Evolutionary conservation across 1,140 invertebrate species (phyloP).

Genomic region (Forficula auricularia): DNA sequence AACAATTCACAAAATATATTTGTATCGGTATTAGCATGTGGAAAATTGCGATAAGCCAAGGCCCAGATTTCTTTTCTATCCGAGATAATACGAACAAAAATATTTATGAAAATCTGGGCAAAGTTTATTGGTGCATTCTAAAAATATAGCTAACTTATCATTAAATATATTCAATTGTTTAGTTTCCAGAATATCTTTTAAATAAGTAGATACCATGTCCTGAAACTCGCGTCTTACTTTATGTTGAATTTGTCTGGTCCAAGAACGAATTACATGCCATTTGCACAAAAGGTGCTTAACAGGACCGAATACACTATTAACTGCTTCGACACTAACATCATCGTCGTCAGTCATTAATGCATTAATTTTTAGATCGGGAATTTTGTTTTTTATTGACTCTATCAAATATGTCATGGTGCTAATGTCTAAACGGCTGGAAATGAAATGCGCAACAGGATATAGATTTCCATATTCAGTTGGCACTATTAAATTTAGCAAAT

Average conservation of each 20-base stretch:
- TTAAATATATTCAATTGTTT: too few species aligned
- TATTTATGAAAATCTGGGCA: too few species aligned
- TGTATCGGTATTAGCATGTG: too few species aligned
- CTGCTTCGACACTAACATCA: background rate
- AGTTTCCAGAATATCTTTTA: too few species aligned
- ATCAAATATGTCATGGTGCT: background rate
- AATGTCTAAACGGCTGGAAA: background rate
- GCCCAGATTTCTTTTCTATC: too few species aligned
- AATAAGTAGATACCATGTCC: too few species aligned
- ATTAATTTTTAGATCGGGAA: constrained; percentile 1
- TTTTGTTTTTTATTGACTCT: background rate
- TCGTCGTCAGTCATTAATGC: constrained; percentile 6
- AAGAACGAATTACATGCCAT: background rate
- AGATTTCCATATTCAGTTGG: constrained; percentile 9
- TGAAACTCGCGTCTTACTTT: too few species aligned
- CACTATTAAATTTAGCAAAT: constrained; percentile 7
- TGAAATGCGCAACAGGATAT: constrained; percentile 9
- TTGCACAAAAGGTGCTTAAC: background rate
- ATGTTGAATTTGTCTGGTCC: background rate
- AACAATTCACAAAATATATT: too few species aligned
- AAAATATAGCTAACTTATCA: too few species aligned
- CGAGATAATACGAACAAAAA: too few species aligned
- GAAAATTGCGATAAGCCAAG: too few species aligned
- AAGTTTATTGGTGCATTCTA: too few species aligned
- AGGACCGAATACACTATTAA: background rate